Conservation (phyloP, 2,113 vertebrate genomes). For the Xenopus tropicalis region DNA sequence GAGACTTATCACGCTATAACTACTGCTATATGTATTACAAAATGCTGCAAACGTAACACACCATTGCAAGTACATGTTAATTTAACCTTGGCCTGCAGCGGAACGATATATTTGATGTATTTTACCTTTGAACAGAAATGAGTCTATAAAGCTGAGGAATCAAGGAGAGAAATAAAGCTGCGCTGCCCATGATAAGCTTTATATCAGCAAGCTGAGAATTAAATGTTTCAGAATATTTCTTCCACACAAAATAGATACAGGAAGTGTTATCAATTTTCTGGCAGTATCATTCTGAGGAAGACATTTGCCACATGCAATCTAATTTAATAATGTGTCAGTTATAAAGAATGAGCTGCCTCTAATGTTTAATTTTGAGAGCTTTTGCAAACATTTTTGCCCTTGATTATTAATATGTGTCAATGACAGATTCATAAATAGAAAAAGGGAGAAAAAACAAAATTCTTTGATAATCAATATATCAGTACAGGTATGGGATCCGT, state of each 20-base stretch:
- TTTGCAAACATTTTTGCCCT: slow-evolving; percentile 2
- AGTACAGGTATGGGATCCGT: too few species aligned
- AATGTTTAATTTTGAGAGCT: neutral
- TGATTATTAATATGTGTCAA: neutral
- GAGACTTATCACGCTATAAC: too few species aligned
- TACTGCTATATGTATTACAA: too few species aligned
- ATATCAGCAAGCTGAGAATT: slow-evolving; percentile 32
- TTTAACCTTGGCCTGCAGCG: neutral
- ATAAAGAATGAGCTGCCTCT: neutral
- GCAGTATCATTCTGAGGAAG: slow-evolving; percentile 11
- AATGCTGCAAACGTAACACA: neutral
- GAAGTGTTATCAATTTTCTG: slow-evolving; percentile 15
- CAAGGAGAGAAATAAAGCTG: slow-evolving; percentile 15
- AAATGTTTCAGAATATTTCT: slow-evolving; percentile 2
- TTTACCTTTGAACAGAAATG: slow-evolving; percentile 33
- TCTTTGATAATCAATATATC: too few species aligned
- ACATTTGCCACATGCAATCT: slow-evolving; percentile 19
- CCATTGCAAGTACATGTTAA: slow-evolving; percentile 4
- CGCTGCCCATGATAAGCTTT: slow-evolving; percentile 35
- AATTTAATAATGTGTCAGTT: slow-evolving; percentile 12
- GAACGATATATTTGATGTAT: slow-evolving; percentile 15
- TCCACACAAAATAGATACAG: neutral
- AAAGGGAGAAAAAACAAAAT: too few species aligned
- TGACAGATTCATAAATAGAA: neutral
- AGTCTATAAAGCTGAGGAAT: slow-evolving; percentile 15